Evolutionary conservation across 1,140 invertebrate genomes (phyloP), one percentile per base, ranked within the genome.

Genomic region (Trichoplusia ni): DNA sequence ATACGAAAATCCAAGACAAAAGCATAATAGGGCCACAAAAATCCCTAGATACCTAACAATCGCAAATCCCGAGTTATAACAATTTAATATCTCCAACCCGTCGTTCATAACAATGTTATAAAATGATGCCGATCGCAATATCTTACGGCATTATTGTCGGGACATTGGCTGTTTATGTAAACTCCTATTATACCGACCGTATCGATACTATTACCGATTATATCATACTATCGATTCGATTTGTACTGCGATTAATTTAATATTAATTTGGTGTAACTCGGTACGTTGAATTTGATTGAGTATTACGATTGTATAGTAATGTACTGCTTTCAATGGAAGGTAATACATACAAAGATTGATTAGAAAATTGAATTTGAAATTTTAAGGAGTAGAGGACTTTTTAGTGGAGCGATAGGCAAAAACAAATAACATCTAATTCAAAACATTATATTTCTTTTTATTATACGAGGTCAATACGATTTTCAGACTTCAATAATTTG

Each of bases 61-160:
- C 49, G 49, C 31, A 42, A 62, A 67, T 67, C 38, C 21, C 33
- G 21, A 40, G 56, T 69, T 42, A 61, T 63, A 64, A 70, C 60
- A 70, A 70, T 66, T 66, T 62, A 70, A 65, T 66, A 53, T 29
- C 38, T 9, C 38, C 46, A 29, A 53, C 53, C 65, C 44, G 6
- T 40, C 31, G 60, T 63, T 59, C 47, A 37, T 67, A 54, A 67
- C 54, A 67, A 59, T 63, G 53, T 63, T 46, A 46, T 40, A 61
- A 69, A 44, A 49, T 59, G 62, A 65, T 51, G 67, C 62, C 63
- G 40, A 60, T 67, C 61, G 64, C 47, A 51, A 70, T 67, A 65
- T 62, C 63, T 59, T 29, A 61, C 31, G 51, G 56, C 31, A 64
- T 71, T 64, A 67, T 51, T 54, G 47, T 64, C 38, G 19, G 29